Evolutionary conservation across 2,797 vertebrate genomes (phyloP), one percentile per base, ranked within the genome.

Genomic region (Neomorphus geoffroyi): DNA sequence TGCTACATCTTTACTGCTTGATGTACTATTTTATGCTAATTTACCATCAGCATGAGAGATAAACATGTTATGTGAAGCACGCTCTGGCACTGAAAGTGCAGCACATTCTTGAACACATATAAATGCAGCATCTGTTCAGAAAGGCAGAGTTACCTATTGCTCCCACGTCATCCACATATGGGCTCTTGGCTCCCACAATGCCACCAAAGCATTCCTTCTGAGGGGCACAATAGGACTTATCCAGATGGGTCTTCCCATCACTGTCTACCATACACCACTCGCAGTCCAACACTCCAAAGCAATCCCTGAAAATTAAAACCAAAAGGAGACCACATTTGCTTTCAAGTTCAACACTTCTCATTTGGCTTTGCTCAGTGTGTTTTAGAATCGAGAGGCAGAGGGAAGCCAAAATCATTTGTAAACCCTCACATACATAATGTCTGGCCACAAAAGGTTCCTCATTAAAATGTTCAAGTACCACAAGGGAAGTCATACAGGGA

Each of bases 201-300:
- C 99, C 99, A 9, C 99, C 99, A 1, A 99, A 99, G 80, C 99
- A 99, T 87, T 99, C 99, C 96, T 99, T 99, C 97, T 99, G 99
- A 82, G 99, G 98, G 26, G 99, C 99, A 64, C 99, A 99, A 92
- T 99, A 99, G 2, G 99, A 98, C 90, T 99, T 99, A 96, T 99
- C 99, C 83, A 99, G 98, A 48, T 99, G 99, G 7, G 99, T 99
- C 95, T 99, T 99, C 17, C 99, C 99, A 24, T 99, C 99, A 0
- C 99, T 99, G 98, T 99, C 99, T 90, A 99, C 99, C 98, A 99
- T 99, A 92, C 99, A 99, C 99, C 99, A 99, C 96, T 99, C 99
- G 3, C 99, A 99, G 95, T 99, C 99, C 98, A 99, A 95, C 85
- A 99, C 99, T 0, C 99, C 99, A 17, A 99, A 99, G 95, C 99